Evolutionary conservation across 2,113 vertebrate species (phyloP).

Genomic region (Casuarius casuarius): DNA sequence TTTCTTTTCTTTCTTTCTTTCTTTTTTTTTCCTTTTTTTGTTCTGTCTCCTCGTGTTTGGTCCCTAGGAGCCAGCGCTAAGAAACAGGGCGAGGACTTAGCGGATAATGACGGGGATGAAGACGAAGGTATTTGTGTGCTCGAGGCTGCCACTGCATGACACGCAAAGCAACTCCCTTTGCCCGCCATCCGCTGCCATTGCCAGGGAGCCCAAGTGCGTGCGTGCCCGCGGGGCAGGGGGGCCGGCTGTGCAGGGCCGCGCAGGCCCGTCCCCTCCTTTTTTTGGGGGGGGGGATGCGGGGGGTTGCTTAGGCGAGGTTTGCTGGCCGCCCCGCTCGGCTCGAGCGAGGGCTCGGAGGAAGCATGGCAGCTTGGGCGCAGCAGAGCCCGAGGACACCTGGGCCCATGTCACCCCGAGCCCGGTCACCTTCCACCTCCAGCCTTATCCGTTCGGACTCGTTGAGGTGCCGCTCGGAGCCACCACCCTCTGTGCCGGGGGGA

Average conservation of each 20-base stretch:
- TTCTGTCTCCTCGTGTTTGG: slow-evolving; percentile 88
- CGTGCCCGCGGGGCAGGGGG: slow-evolving; percentile 55
- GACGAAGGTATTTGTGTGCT: slow-evolving; percentile 99
- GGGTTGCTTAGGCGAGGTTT: neutral
- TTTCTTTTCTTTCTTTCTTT: slow-evolving; percentile 44
- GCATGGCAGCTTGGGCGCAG: slow-evolving; percentile 53
- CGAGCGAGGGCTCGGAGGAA: slow-evolving; percentile 36
- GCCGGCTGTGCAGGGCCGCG: slow-evolving; percentile 43
- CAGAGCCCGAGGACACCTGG: slow-evolving; percentile 36
- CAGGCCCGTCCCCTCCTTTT: slow-evolving; percentile 34
- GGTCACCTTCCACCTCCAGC: slow-evolving; percentile 49
- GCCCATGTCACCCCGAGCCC: slow-evolving; percentile 63
- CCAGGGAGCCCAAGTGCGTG: slow-evolving; percentile 59
- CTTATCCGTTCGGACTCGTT: neutral
- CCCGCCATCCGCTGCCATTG: slow-evolving; percentile 57
- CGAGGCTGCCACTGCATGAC: slow-evolving; percentile 91
- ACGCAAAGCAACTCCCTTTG: slow-evolving; percentile 54
- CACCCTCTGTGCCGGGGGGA: neutral
- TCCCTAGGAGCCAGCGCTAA: slow-evolving; percentile 96
- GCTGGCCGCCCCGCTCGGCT: neutral
- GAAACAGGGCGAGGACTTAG: slow-evolving; percentile 99
- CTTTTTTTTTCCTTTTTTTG: slow-evolving; percentile 59
- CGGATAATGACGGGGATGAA: slow-evolving; percentile 99
- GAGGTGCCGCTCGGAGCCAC: neutral
- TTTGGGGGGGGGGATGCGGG: neutral